Conservation (phyloP, 2,888 invertebrate species). For the Acleris emargana region DNA sequence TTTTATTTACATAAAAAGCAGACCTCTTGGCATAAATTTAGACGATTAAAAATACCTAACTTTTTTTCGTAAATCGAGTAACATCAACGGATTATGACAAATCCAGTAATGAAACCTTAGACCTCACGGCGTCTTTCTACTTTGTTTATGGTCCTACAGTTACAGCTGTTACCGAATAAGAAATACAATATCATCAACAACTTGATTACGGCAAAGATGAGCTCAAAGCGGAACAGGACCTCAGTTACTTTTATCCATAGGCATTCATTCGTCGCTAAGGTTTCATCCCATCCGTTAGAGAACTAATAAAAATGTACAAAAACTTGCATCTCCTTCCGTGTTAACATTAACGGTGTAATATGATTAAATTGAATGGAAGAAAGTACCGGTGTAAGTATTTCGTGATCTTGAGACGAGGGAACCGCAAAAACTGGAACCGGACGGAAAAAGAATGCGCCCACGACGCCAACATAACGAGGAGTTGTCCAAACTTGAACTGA, state of each 20-base stretch:
- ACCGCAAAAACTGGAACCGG: constrained; percentile 65
- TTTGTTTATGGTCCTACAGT: too few relatives aligned
- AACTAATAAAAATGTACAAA: constrained; percentile 9
- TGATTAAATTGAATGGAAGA: constrained; percentile 12
- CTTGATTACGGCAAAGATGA: too few relatives aligned
- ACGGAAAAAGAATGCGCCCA: constrained; percentile 57
- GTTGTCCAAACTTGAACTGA: not conserved
- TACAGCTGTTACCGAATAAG: too few relatives aligned
- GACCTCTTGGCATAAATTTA: too few relatives aligned
- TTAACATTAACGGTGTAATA: constrained; percentile 11
- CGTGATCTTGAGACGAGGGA: constrained; percentile 46
- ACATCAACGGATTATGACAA: too few relatives aligned
- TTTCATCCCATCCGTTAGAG: constrained; percentile 2
- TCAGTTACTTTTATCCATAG: not conserved
- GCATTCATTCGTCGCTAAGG: not conserved
- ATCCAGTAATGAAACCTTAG: too few relatives aligned
- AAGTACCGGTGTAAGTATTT: constrained; percentile 17
- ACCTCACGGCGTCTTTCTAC: too few relatives aligned
- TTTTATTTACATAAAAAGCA: too few relatives aligned
- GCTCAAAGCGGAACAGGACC: too few relatives aligned
- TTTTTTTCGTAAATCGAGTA: too few relatives aligned
- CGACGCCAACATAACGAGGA: constrained; percentile 16
- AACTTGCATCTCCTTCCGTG: constrained; percentile 16
- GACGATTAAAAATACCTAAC: too few relatives aligned
- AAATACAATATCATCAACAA: too few relatives aligned